Conservation (phyloP, 2,113 vertebrate genomes). For the Nothocercus nigrocapillus region DNA sequence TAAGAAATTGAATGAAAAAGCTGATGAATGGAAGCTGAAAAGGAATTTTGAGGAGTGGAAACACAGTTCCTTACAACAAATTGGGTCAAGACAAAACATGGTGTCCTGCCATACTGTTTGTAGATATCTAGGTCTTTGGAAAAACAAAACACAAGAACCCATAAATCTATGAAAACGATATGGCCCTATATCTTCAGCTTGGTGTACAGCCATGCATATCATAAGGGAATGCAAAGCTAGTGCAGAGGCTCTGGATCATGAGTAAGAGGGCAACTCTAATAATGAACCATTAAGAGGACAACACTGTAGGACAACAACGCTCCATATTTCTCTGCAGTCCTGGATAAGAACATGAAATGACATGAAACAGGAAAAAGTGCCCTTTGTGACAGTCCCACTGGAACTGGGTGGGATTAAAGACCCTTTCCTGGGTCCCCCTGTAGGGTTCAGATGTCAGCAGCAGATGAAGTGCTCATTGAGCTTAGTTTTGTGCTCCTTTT, state of each 20-base stretch:
- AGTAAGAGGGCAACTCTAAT: constrained; percentile 28
- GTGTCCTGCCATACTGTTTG: neutral
- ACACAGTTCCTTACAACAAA: neutral
- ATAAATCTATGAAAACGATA: neutral
- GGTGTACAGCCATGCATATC: rapidly evolving
- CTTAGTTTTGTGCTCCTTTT: neutral
- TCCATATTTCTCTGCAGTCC: constrained; percentile 18
- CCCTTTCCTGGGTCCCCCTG: neutral
- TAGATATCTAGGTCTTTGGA: neutral
- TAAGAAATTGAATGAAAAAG: neutral
- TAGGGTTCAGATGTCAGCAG: neutral
- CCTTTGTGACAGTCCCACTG: neutral
- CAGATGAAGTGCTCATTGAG: neutral
- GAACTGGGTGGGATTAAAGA: neutral
- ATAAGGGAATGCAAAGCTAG: neutral
- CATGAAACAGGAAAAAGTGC: neutral
- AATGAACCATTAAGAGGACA: neutral
- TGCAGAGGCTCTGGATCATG: neutral
- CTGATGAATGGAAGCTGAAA: too few relatives aligned
- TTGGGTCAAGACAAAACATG: neutral
- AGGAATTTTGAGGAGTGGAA: constrained; percentile 1
- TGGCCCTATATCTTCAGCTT: neutral
- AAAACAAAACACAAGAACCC: neutral
- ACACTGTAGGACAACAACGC: constrained; percentile 13
- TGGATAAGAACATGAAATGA: constrained; percentile 7